Conservation (phyloP, 2,797 vertebrate species). For the Champsocephalus esox region DNA sequence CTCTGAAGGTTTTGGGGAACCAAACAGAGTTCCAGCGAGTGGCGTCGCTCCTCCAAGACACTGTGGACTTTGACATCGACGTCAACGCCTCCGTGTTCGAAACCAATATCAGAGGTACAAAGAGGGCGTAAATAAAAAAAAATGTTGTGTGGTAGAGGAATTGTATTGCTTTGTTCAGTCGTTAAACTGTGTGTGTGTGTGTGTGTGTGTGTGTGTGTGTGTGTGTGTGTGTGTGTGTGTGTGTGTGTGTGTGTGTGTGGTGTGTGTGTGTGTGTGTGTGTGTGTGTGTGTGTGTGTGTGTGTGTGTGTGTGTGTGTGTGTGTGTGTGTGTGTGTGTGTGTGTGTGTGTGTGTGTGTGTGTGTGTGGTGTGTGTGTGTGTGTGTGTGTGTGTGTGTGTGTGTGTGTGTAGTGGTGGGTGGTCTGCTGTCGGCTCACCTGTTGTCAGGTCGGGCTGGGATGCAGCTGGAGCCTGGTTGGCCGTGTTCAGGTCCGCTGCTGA, state of each 20-base stretch:
- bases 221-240: conserved; percentile 21
- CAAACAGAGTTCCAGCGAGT: conserved; percentile 95
- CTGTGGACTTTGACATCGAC: conserved; percentile 94
- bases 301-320: not conserved
- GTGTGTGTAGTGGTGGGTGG: conserved; percentile 71
- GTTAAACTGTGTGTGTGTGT: not conserved
- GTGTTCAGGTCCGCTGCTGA: conserved; percentile 93
- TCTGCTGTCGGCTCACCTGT: conserved; percentile 75
- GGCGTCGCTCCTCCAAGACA: conserved; percentile 91
- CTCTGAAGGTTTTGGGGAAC: conserved; percentile 92
- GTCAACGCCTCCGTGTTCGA: conserved; percentile 98
- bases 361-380: conserved; percentile 10
- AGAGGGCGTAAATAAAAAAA: too few relatives aligned
- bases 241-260: not conserved
- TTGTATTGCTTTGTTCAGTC: not conserved
- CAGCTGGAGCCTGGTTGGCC: conserved; percentile 94
- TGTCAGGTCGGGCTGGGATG: conserved; percentile 83
- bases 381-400: conserved; percentile 26
- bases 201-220: conserved; percentile 16
- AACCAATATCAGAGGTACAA: conserved; percentile 95
- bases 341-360: conserved; percentile 26
- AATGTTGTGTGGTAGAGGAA: too few relatives aligned
- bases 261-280: conserved; percentile 24
- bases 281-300: conserved; percentile 1
- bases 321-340: conserved; percentile 17